Evolutionary conservation across 2,797 vertebrate species (phyloP).

Genomic region (Microctenopoma steveboyesi): DNA sequence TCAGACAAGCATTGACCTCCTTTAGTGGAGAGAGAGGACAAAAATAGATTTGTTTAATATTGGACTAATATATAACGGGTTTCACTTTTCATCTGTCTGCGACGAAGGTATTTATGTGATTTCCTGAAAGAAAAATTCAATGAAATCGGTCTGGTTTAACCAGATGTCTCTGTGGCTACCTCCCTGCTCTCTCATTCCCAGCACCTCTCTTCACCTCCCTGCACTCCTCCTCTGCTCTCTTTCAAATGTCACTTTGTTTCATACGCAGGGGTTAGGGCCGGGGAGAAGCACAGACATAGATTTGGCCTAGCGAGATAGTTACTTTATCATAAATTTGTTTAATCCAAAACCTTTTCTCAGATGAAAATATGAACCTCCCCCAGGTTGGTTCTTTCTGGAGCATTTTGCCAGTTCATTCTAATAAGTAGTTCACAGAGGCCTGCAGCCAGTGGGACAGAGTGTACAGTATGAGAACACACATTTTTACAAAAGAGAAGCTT

Average conservation of each 20-base stretch:
- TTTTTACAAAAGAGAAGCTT: conserved; percentile 36
- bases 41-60: conserved; percentile 64
- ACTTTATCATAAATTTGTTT: conserved; percentile 78
- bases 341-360: conserved; percentile 73
- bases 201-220: conserved; percentile 65
- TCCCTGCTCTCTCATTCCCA: conserved; percentile 59
- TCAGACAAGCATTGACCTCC: conserved; percentile 24
- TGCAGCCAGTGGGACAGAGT: conserved; percentile 44
- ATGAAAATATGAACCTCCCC: conserved; percentile 67
- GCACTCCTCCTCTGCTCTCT: conserved; percentile 73
- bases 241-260: conserved; percentile 84
- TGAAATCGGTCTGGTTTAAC: conserved; percentile 55
- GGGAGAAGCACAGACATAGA: conserved; percentile 65
- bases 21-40: conserved; percentile 20
- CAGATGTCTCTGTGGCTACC: conserved; percentile 66
- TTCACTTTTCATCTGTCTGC: conserved; percentile 40
- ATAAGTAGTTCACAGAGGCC: conserved; percentile 53
- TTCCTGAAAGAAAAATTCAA: conserved; percentile 62
- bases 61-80: conserved; percentile 43
- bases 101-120: conserved; percentile 61
- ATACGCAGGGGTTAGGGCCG: conserved; percentile 65
- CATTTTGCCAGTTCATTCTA: conserved; percentile 70
- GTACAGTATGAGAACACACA: conserved; percentile 36
- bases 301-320: conserved; percentile 65
- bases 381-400: conserved; percentile 59